A percentile compares a stretch with the other conserved stretches of the same genome.
phyloP scores from a whole-genome alignment of 2,888 invertebrate species.

The Erebia ligea region DNA sequence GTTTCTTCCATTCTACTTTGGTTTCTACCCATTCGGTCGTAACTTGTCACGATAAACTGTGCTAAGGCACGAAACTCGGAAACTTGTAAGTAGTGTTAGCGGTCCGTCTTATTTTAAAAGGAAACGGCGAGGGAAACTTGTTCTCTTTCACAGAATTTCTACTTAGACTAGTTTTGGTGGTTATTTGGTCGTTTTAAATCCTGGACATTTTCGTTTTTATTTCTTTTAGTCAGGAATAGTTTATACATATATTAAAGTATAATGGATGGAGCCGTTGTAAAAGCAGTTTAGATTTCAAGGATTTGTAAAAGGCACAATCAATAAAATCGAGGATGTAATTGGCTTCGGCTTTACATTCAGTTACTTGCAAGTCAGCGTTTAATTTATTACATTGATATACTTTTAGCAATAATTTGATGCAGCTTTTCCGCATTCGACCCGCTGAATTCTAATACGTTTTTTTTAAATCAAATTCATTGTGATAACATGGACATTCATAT shows the following conservation, averaged over 20 bases:
- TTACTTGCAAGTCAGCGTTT: too few species aligned
- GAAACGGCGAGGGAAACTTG: constrained; percentile 9
- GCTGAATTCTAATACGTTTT: too few species aligned
- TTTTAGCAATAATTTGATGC: too few species aligned
- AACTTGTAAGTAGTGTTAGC: constrained; percentile 17
- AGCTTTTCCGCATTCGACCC: too few species aligned
- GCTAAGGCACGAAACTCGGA: constrained; percentile 14
- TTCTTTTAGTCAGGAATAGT: background rate
- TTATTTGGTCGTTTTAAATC: constrained; percentile 8
- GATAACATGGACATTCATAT: too few species aligned
- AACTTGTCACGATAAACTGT: constrained; percentile 18
- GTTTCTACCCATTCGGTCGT: constrained; percentile 13
- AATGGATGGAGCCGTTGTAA: too few species aligned
- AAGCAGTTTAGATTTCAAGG: too few species aligned
- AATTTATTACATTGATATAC: too few species aligned
- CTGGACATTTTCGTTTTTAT: background rate
- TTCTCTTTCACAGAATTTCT: constrained; percentile 7
- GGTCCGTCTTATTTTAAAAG: constrained; percentile 17
- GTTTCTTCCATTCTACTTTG: background rate
- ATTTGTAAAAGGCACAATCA: too few species aligned
- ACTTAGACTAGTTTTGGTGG: constrained; percentile 8
- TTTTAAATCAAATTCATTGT: too few species aligned
- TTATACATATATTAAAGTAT: background rate
- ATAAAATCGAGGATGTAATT: too few species aligned
- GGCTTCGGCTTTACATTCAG: too few species aligned